phyloP scores from a whole-genome alignment of 2,888 invertebrate genomes.

The Stratiomys singularior region DNA sequence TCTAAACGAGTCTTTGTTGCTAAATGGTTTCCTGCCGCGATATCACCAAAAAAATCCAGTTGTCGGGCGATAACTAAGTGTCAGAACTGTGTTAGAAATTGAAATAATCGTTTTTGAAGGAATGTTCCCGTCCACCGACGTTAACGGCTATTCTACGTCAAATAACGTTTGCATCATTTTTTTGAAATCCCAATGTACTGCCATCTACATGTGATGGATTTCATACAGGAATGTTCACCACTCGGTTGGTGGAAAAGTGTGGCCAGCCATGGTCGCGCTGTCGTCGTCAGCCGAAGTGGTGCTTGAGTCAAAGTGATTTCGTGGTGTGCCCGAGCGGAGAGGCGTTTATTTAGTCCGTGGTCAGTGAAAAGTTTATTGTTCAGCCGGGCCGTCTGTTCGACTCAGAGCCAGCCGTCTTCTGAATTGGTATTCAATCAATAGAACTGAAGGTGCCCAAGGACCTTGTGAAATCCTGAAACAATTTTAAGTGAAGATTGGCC shows the following conservation, averaged over 20 bases:
- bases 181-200: too few species aligned
- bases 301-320: slow-evolving; percentile 14
- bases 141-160: too few species aligned
- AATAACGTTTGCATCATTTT: too few species aligned
- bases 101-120: too few species aligned
- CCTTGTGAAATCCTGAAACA: neutral
- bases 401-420: neutral
- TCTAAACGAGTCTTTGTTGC: too few species aligned
- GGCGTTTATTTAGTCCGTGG: neutral
- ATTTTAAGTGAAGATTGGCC: neutral
- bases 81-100: too few species aligned
- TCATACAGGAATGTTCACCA: neutral
- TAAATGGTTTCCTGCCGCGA: too few species aligned
- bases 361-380: neutral
- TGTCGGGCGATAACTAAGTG: too few species aligned
- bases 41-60: too few species aligned
- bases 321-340: slow-evolving; percentile 24
- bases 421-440: neutral
- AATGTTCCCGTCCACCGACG: too few species aligned
- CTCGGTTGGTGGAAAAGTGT: neutral
- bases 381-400: slow-evolving; percentile 2
- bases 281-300: slow-evolving; percentile 15
- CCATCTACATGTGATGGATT: neutral
- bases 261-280: neutral
- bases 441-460: neutral